phyloP scores from a whole-genome alignment of 1,140 invertebrate genomes.

The Heterodera schachtii region DNA sequence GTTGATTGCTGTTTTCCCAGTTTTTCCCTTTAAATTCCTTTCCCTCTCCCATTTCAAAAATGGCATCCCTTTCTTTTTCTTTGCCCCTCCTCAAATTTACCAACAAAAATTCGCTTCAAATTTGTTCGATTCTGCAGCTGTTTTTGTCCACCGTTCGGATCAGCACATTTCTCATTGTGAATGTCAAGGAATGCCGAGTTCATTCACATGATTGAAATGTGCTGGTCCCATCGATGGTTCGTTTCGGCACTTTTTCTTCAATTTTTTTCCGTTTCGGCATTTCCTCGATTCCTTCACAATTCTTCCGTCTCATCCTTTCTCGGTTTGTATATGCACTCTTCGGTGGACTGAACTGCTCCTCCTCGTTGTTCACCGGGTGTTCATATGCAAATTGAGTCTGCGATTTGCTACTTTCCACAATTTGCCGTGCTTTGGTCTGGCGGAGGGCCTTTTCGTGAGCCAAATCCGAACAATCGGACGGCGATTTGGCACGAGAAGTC shows the following conservation, averaged over 20 bases:
- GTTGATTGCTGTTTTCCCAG: too few species aligned
- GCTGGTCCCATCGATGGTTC: not conserved
- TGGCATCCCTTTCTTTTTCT: not conserved
- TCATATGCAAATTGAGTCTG: slow-evolving; percentile 1
- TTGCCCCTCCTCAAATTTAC: not conserved
- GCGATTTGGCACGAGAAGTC: slow-evolving; percentile 1
- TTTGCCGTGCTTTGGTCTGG: not conserved
- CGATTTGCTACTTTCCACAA: not conserved
- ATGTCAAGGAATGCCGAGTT: not conserved
- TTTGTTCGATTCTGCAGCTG: not conserved
- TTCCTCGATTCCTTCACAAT: not conserved
- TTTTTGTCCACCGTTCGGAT: not conserved
- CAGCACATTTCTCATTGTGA: slow-evolving; percentile 3
- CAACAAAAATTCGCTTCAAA: not conserved
- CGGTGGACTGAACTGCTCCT: not conserved
- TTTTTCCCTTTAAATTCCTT: too few species aligned
- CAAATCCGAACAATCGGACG: not conserved
- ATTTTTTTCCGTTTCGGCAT: too few species aligned
- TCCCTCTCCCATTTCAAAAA: not conserved
- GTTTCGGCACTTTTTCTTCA: too few species aligned
- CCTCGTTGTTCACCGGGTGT: not conserved
- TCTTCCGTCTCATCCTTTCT: not conserved
- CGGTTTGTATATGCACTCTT: not conserved
- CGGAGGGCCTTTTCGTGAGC: not conserved
- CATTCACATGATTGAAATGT: slow-evolving; percentile 3